Percentiles rank a stretch among this genome's conserved stretches.
phyloP scores from a whole-genome alignment of 2,888 invertebrate species.

The Malacosoma neustria region DNA sequence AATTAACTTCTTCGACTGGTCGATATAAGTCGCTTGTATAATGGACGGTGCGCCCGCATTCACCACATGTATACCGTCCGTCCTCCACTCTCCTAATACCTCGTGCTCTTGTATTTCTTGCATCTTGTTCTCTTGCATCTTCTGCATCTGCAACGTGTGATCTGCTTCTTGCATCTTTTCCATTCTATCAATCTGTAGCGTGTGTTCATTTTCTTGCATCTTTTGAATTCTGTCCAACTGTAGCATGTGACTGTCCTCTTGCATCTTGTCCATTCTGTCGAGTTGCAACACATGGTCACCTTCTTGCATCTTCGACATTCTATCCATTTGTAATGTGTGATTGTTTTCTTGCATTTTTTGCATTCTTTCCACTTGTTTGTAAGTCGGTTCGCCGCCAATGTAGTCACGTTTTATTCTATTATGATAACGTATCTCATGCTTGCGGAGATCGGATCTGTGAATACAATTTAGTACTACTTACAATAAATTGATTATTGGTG shows the following conservation, averaged over 20 bases:
- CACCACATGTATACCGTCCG: conserved; percentile 18
- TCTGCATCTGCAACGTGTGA: neutral
- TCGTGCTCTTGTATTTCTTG: conserved; percentile 25
- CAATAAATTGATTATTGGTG: too few relatives aligned
- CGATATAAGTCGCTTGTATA: conserved; percentile 41
- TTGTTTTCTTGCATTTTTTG: conserved; percentile 38
- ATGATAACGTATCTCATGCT: conserved; percentile 61
- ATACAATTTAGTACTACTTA: too few relatives aligned
- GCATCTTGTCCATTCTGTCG: conserved; percentile 48
- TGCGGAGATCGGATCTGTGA: conserved; percentile 57
- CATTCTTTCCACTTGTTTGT: conserved; percentile 56
- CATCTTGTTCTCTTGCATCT: conserved; percentile 24
- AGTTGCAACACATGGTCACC: too few relatives aligned
- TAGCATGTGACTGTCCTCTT: conserved; percentile 17
- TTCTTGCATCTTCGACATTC: neutral
- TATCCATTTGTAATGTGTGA: neutral
- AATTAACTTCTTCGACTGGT: conserved; percentile 40
- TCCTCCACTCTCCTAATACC: conserved; percentile 23
- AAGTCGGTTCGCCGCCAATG: conserved; percentile 60
- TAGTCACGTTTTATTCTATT: conserved; percentile 63
- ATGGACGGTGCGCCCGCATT: conserved; percentile 23
- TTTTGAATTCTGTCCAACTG: neutral
- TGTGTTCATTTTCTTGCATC: too few relatives aligned
- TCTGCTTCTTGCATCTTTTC: conserved; percentile 37
- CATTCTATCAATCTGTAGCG: conserved; percentile 51